These are phyloP conservation scores for Drosophila putrida DNA, from an alignment of 2,888 invertebrate species.

Conservation along the genomic window DNA sequence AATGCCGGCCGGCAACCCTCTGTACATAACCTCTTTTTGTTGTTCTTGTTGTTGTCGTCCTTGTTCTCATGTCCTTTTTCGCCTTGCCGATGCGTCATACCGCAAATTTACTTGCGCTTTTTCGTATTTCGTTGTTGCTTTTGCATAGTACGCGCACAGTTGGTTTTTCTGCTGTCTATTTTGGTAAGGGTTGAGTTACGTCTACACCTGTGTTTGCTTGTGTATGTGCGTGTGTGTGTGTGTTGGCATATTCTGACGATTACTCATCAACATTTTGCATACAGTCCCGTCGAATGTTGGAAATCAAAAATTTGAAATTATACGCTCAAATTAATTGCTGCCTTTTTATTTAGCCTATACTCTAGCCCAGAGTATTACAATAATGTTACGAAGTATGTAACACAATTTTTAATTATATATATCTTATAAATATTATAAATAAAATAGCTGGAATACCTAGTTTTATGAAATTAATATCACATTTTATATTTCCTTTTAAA, in stretches of 20 bases:
- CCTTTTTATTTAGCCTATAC: conserved; percentile 18
- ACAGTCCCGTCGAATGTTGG: conserved; percentile 36
- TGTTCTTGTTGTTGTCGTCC: conserved; percentile 43
- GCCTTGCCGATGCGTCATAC: conserved; percentile 68
- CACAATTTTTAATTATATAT: background rate
- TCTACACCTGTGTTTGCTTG: conserved; percentile 58
- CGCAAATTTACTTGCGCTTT: conserved; percentile 77
- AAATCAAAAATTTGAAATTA: conserved; percentile 58
- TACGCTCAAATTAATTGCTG: conserved; percentile 62
- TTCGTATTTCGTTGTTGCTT: conserved; percentile 26
- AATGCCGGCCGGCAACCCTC: conserved; percentile 70
- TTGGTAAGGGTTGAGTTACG: conserved; percentile 59
- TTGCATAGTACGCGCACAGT: conserved; percentile 43
- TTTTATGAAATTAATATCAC: too few species aligned
- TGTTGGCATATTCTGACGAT: conserved; percentile 61
- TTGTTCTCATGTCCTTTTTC: conserved; percentile 50
- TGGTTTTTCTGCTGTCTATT: conserved; percentile 54
- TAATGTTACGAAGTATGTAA: background rate
- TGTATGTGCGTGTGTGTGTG: conserved; percentile 26
- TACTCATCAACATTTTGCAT: conserved; percentile 68
- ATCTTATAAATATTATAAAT: background rate
- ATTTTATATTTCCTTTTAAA: too few species aligned
- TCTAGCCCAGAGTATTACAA: background rate
- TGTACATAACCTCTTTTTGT: conserved; percentile 3
- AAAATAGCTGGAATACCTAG: too few species aligned